Percentiles rank a stretch among this genome's conserved stretches.
phyloP scores from a whole-genome alignment of 2,113 vertebrate species.

The Pseudopipra pipra region DNA sequence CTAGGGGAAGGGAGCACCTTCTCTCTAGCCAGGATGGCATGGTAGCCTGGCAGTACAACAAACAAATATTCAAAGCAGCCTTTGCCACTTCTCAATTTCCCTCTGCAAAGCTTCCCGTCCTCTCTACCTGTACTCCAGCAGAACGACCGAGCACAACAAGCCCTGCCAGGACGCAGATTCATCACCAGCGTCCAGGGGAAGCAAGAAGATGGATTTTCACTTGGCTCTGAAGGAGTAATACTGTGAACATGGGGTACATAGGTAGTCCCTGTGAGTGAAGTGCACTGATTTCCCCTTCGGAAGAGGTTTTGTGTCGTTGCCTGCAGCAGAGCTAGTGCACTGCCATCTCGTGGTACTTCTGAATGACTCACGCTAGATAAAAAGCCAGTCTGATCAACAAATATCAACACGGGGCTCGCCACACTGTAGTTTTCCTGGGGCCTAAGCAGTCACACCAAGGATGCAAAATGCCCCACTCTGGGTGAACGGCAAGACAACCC shows the following conservation, averaged over 20 bases:
- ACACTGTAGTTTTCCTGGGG: fast-evolving
- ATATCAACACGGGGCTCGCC: not conserved
- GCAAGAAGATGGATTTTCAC: not conserved
- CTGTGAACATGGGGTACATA: fast-evolving
- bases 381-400: not conserved
- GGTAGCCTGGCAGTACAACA: fast-evolving
- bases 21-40: not conserved
- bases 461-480: not conserved
- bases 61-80: not conserved
- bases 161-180: not conserved
- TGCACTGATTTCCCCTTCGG: not conserved
- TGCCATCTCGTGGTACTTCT: slow-evolving; percentile 49
- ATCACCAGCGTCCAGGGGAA: not conserved
- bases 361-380: not conserved
- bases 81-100: not conserved
- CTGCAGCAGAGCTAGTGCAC: slow-evolving; percentile 31
- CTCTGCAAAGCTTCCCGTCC: not conserved
- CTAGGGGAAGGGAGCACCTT: not conserved
- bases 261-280: not conserved
- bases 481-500: not conserved
- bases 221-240: not conserved
- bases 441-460: not conserved
- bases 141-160: not conserved
- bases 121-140: not conserved
- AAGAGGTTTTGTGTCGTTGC: not conserved